These are phyloP conservation scores for Acheta domesticus DNA, from an alignment of 2,888 invertebrate genomes.

Conservation along the genomic window DNA sequence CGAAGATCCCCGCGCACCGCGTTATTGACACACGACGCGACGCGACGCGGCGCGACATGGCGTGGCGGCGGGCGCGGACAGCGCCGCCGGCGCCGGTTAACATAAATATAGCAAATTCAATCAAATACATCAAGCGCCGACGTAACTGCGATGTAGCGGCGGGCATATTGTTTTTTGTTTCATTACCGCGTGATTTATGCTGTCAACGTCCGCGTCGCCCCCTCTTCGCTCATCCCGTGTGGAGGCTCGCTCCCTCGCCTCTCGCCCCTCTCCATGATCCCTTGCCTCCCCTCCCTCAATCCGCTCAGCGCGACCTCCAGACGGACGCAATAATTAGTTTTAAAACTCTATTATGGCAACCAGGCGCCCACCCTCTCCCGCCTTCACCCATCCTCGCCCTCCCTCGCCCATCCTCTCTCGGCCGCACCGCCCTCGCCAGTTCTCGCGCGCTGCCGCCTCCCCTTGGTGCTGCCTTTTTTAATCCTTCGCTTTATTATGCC, in stretches of 20 bases:
- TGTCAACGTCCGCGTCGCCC: neutral
- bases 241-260: neutral
- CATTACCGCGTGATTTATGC: neutral
- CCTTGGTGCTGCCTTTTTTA: neutral
- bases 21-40: neutral
- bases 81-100: neutral
- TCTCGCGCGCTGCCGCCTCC: neutral
- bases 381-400: too few species aligned
- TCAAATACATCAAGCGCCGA: neutral
- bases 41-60: too few species aligned
- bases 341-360: too few species aligned
- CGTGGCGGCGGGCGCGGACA: neutral
- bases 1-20: neutral
- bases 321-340: too few species aligned
- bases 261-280: neutral
- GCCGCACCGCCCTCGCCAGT: neutral
- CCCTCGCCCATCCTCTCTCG: neutral
- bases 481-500: neutral
- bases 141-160: conserved; percentile 2
- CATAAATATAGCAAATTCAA: neutral
- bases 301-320: too few species aligned
- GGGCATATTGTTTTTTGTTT: neutral
- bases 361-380: neutral
- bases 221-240: neutral
- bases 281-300: neutral